These are phyloP conservation scores for Drymonia ruficornis DNA, from an alignment of 2,888 invertebrate genomes.

Conservation along the genomic window DNA sequence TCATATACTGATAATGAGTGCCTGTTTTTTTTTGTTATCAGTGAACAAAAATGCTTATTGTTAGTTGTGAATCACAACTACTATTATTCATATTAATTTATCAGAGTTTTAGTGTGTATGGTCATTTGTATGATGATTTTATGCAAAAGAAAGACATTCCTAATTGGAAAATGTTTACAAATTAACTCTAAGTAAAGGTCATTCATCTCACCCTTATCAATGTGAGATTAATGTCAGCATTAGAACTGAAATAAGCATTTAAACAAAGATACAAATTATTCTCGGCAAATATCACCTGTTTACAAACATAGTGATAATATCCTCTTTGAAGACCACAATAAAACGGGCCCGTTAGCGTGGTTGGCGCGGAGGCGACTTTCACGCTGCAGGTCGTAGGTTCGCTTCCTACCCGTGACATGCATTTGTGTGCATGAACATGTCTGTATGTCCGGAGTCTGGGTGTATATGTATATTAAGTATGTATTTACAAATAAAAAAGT, in stretches of 20 bases:
- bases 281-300: no score
- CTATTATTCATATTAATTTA: conserved; percentile 22
- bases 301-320: no score
- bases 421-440: no score
- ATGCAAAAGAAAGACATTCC: neutral
- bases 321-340: no score
- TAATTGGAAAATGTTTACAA: neutral
- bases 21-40: conserved; percentile 42
- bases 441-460: no score
- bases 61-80: conserved; percentile 34
- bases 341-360: no score
- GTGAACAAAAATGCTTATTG: conserved; percentile 37
- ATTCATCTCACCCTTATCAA: neutral
- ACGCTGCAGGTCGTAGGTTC: no score
- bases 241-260: neutral
- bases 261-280: neutral
- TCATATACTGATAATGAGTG: conserved; percentile 21
- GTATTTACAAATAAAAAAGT: no score
- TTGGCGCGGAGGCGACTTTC: no score
- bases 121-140: conserved; percentile 9
- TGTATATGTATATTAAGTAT: no score
- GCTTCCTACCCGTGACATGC: no score
- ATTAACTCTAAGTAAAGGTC: neutral
- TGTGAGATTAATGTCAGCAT: neutral
- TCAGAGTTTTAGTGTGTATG: conserved; percentile 13